Percentiles rank a stretch among this genome's conserved stretches.
Evolutionary conservation across 2,797 vertebrate genomes (phyloP).

Genomic region (Ciconia nigra): DNA sequence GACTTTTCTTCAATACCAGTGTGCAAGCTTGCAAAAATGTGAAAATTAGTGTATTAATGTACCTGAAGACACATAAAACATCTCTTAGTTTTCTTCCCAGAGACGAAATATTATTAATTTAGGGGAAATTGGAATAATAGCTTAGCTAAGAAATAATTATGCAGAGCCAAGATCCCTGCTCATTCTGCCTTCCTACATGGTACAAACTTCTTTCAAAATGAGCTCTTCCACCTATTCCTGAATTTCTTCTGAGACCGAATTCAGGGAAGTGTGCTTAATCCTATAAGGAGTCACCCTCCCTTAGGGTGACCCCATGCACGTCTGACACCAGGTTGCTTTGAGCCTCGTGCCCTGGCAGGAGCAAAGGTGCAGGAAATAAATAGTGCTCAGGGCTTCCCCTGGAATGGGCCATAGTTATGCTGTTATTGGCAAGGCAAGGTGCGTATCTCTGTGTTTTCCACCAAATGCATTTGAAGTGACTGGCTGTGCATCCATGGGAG

Average conservation of each 20-base stretch:
- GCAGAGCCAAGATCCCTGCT: not conserved
- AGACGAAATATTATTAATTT: not conserved
- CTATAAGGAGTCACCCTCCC: not conserved
- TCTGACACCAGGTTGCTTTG: fast-evolving
- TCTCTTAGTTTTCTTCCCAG: not conserved
- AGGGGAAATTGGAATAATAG: not conserved
- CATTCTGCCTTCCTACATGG: not conserved
- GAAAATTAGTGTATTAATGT: not conserved
- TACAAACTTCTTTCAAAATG: not conserved
- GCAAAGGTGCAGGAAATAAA: not conserved
- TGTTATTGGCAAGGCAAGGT: not conserved
- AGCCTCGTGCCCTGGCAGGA: not conserved
- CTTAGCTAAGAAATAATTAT: not conserved
- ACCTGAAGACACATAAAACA: not conserved
- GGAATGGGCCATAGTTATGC: fast-evolving
- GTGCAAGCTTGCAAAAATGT: not conserved
- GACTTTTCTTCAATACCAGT: not conserved
- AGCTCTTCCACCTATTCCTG: not conserved
- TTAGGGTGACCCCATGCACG: not conserved
- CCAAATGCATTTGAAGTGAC: not conserved
- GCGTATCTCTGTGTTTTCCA: fast-evolving
- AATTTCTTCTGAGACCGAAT: not conserved
- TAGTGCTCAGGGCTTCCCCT: not conserved
- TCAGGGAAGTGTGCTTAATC: not conserved
- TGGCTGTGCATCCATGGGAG: not conserved